phyloP scores from a whole-genome alignment of 2,113 vertebrate species.

The Pseudolaguvia tuberculata region DNA sequence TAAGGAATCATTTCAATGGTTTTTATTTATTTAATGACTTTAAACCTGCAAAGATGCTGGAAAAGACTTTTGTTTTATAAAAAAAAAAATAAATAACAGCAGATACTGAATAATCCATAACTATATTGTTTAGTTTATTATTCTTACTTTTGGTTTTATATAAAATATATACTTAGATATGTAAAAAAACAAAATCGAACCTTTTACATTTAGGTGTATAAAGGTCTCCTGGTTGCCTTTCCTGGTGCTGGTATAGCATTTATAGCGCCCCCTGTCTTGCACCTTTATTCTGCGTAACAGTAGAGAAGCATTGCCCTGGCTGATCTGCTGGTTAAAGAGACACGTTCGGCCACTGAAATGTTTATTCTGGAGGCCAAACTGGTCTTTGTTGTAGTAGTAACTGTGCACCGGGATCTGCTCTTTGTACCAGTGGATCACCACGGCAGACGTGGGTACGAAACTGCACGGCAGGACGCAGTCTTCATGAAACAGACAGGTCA shows the following conservation, averaged over 20 bases:
- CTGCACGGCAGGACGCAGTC: constrained; percentile 73
- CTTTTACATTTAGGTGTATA: constrained; percentile 63
- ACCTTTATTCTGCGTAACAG: constrained; percentile 67
- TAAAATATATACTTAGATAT: neutral
- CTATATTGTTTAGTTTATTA: no score
- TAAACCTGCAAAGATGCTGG: neutral
- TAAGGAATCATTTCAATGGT: neutral
- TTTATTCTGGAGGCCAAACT: constrained; percentile 63
- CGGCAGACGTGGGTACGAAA: constrained; percentile 63
- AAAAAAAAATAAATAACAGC: no score
- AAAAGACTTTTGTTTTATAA: neutral
- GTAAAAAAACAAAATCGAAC: constrained; percentile 55
- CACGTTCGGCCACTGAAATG: constrained; percentile 68
- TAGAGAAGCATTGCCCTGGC: constrained; percentile 74
- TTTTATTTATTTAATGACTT: neutral
- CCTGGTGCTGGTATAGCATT: constrained; percentile 73
- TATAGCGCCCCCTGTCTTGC: constrained; percentile 69
- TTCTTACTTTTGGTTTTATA: no score
- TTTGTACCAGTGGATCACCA: constrained; percentile 79
- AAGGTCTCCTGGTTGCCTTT: constrained; percentile 60
- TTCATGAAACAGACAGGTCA: constrained; percentile 69
- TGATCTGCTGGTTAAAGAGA: constrained; percentile 68
- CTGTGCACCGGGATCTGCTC: constrained; percentile 69
- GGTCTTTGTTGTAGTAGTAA: constrained; percentile 72
- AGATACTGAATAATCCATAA: no score